Conservation (phyloP, 2,888 invertebrate genomes). For the Philereme vetulata region DNA sequence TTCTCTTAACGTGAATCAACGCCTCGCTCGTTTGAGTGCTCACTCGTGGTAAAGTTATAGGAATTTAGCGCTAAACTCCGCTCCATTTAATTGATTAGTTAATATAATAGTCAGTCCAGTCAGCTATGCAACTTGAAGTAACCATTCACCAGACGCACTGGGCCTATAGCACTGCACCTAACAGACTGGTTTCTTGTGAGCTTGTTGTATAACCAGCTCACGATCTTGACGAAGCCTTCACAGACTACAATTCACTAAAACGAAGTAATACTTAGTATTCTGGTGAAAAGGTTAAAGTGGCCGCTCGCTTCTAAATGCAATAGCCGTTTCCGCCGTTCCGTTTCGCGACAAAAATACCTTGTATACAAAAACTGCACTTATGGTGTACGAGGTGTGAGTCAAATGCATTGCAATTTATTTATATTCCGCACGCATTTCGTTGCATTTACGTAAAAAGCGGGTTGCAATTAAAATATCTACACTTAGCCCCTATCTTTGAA, state of each 20-base stretch:
- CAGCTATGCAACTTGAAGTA: background rate
- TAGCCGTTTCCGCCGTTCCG: constrained; percentile 21
- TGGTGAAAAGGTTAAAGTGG: constrained; percentile 12
- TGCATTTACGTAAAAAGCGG: constrained; percentile 33
- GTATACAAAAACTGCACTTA: constrained; percentile 43
- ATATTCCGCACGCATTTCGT: constrained; percentile 52
- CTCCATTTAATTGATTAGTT: background rate
- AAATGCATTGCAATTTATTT: constrained; percentile 54
- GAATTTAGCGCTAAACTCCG: background rate
- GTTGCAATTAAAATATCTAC: background rate
- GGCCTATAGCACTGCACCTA: constrained; percentile 2
- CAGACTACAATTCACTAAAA: constrained; percentile 7
- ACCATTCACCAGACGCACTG: constrained; percentile 7
- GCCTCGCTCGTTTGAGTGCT: no score
- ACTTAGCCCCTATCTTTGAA: no score
- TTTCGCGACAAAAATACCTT: constrained; percentile 41
- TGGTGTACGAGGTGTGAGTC: constrained; percentile 41
- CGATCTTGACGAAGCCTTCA: constrained; percentile 2
- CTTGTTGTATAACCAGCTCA: constrained; percentile 4
- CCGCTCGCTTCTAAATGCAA: constrained; percentile 24
- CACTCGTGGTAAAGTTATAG: no score
- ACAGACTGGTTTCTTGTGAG: constrained; percentile 8
- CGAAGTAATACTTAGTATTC: background rate
- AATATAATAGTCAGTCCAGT: background rate
- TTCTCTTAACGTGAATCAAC: no score